Evolutionary conservation across 2,113 vertebrate genomes (phyloP), one percentile per base, ranked within the genome.

Genomic region (Zeus faber): DNA sequence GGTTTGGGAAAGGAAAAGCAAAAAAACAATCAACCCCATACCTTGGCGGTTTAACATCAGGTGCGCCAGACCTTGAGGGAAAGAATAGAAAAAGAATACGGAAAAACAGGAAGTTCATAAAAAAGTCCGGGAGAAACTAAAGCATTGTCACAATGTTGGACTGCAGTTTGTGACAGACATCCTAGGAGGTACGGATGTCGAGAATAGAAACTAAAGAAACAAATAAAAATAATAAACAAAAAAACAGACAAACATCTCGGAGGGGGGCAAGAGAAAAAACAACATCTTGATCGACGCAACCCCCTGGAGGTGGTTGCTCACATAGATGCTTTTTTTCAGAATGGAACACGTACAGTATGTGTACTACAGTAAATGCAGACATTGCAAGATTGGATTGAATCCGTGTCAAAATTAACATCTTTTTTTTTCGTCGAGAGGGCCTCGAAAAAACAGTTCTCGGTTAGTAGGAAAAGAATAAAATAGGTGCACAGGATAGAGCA

Each of bases 131-230:
- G 87, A 82, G 52, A 81, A 87, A 84, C 69, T 72, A 86, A 89
- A 90, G 82, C 88, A 90, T 90, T 91, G 90, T 91, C 90, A 91
- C 90, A 91, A 91, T 85, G 89, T 91, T 90, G 89, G 90, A 88
- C 89, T 90, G 90, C 88, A 88, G 89, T 91, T 91, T 91, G 90
- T 91, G 90, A 91, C 90, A 91, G 90, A 90, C 90, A 91, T 91
- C 90, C 90, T 83, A 84, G 88, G 89, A 79, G 84, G 83, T 78
- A 86, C 73, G 90, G 90, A 91, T 91, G 90, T 88, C 90, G 72
- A 72, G 43, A 81, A 86, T 80, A 54, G 79, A 69, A 85, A 74
- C 54, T 69, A 77, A 70, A 65, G 87, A 77, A 87, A 77, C 55
- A 56, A 37, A 37, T 37, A 2, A 37, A 14, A 29, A 37, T 37